A percentile compares a stretch with the other conserved stretches of the same genome.
Conservation (phyloP, 2,113 vertebrate genomes). For the Cyanoliseus patagonus region DNA sequence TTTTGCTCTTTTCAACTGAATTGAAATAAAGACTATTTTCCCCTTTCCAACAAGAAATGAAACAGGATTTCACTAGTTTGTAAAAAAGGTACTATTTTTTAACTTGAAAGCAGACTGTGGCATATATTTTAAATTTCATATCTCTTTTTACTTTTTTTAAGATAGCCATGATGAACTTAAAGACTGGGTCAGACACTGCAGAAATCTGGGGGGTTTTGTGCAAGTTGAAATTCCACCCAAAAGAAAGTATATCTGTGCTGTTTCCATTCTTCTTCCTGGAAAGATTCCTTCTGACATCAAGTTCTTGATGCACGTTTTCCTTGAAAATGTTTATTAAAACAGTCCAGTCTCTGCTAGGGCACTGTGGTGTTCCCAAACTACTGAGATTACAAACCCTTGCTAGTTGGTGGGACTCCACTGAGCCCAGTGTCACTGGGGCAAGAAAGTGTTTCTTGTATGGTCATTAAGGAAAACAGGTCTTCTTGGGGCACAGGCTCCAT, state of each 20-base stretch:
- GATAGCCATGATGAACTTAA: not conserved
- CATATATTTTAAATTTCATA: not conserved
- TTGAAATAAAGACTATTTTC: not conserved
- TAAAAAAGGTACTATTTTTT: not conserved
- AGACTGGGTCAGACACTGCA: not conserved
- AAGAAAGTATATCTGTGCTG: not conserved
- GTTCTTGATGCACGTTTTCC: not conserved
- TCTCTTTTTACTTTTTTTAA: not conserved
- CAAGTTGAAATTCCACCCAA: not conserved
- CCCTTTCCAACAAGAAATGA: not conserved
- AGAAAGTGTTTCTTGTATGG: not conserved
- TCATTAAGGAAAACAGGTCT: not conserved
- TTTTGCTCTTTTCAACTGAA: not conserved
- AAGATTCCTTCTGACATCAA: not conserved
- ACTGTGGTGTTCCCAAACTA: not conserved
- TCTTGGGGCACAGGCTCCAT: not conserved
- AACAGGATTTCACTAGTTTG: not conserved
- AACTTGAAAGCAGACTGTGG: not conserved
- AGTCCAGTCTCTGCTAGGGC: not conserved
- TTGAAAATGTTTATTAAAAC: not conserved
- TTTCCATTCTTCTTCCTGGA: not conserved
- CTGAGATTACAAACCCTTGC: not conserved
- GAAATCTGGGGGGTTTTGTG: not conserved
- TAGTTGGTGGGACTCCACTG: not conserved
- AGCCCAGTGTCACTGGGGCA: accelerated